These are phyloP conservation scores for Sandelia bainsii DNA, from an alignment of 2,797 vertebrate species.

Conservation along the genomic window DNA sequence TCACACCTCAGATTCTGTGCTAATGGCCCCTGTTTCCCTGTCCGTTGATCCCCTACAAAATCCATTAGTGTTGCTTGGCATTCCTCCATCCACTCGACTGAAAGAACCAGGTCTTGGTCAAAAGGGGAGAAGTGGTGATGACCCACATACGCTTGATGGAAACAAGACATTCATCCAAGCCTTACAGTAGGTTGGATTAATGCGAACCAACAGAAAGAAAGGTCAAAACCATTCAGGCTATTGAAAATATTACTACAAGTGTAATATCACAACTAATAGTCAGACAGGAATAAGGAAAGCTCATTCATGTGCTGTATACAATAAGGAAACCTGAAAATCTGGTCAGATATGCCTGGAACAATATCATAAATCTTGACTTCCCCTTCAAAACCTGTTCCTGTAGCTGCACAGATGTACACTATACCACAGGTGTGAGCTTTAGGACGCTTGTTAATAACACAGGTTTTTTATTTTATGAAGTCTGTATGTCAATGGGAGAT, in stretches of 20 bases:
- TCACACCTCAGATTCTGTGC: constrained; percentile 74
- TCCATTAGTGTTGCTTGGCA: constrained; percentile 72
- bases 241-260: constrained; percentile 8
- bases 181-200: constrained; percentile 33
- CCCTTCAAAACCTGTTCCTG: constrained; percentile 29
- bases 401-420: constrained; percentile 50
- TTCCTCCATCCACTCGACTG: constrained; percentile 58
- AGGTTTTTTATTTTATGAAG: constrained; percentile 66
- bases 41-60: constrained; percentile 74
- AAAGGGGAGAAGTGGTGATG: constrained; percentile 58
- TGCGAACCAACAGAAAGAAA: constrained; percentile 40
- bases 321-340: constrained; percentile 39
- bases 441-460: constrained; percentile 73
- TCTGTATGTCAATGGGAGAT: constrained; percentile 68
- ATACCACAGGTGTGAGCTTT: constrained; percentile 57
- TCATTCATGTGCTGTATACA: not conserved
- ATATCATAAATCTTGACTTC: constrained; percentile 44
- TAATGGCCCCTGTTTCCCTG: constrained; percentile 77
- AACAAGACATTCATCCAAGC: constrained; percentile 46
- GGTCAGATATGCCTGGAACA: constrained; percentile 25
- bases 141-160: constrained; percentile 63
- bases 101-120: constrained; percentile 56
- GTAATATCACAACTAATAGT: constrained; percentile 4
- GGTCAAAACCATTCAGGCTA: constrained; percentile 12
- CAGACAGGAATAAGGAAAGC: constrained; percentile 16